Base-by-base conservation (phyloP, 2,888 invertebrate species). In the Diarsia dahlii region DNA sequence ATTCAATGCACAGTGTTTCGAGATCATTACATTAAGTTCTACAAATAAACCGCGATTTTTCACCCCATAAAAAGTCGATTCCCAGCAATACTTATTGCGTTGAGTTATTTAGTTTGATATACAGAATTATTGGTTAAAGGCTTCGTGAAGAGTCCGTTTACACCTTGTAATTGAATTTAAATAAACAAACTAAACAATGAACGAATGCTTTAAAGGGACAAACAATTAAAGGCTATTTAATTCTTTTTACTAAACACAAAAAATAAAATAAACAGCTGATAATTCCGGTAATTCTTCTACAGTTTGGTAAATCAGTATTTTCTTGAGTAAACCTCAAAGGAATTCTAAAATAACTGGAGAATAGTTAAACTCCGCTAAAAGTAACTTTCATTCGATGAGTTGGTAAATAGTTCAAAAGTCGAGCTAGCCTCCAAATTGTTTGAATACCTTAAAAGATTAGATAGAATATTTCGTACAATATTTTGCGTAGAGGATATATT, bases 301-400 rank as follows among this genome's bases (percentile, higher is more conserved):
- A 82, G 85, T 84, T 87, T 85, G 86, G 77, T 78, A 81, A 80
- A 45, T 60, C 20, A 39, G 45, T 62, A 71, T 64, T 68, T 45
- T 71, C 52, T 75, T 67, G 18, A 71, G 52, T 68, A 67, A 71
- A 64, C 8, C 34, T 68, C 46, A 68, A 76, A 69, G 45, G 39
- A 34, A 80, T 68, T 68, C 45, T 70, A 28, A 72, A 67, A 62
- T 39, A 76, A 67, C 54, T 54, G 50, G 60, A 54, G 56, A 54
- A 62, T 68, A 68, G 45, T 54, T 58, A n/a, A 60, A 79, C 62
- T 70, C n/a, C 20, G 23, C 52, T 34, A 60, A n/a, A n/a, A 50
- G 12, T 58, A 69, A 77, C 56, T 68, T 79, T 71, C 45, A 66
- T 56, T 72, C 45, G 74, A 76, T 72, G 73, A 67, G 63, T 72